Evolutionary conservation across 2,113 vertebrate species (phyloP).

Genomic region (Bostrychus sinensis): DNA sequence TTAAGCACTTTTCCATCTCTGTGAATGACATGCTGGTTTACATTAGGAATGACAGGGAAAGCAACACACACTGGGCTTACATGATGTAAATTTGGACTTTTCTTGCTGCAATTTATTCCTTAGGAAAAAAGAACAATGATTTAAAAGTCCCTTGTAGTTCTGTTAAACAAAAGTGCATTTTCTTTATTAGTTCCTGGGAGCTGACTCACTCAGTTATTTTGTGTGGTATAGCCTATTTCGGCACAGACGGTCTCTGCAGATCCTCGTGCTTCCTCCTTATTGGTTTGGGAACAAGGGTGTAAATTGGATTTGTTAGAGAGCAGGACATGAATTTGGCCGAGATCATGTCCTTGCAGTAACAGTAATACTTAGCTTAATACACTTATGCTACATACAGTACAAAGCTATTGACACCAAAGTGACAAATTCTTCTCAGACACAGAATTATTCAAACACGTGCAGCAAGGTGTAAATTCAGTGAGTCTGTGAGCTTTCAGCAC

Average conservation of each 20-base stretch:
- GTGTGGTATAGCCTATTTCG: neutral
- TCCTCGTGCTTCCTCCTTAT: slow-evolving; percentile 1
- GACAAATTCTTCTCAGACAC: neutral
- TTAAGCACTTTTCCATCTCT: too few species aligned
- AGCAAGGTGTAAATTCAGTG: neutral
- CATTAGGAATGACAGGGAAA: neutral
- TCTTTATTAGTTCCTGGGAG: neutral
- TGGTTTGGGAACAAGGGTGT: slow-evolving; percentile 9
- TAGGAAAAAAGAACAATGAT: slow-evolving; percentile 1
- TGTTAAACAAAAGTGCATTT: slow-evolving; percentile 7
- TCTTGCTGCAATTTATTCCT: neutral
- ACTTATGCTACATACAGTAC: neutral
- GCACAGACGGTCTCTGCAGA: neutral
- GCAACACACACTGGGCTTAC: neutral
- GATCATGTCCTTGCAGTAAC: slow-evolving; percentile 6
- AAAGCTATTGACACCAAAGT: slow-evolving; percentile 1
- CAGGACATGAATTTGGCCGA: slow-evolving; percentile 8
- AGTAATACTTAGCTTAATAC: slow-evolving; percentile 10
- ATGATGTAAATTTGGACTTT: neutral
- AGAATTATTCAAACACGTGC: neutral
- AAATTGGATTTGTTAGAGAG: slow-evolving; percentile 12
- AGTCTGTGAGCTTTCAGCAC: neutral
- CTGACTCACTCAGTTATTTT: neutral
- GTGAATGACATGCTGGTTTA: too few species aligned
- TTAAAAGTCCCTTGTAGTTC: neutral